phyloP scores from a whole-genome alignment of 2,113 vertebrate species.

The Numida meleagris region DNA sequence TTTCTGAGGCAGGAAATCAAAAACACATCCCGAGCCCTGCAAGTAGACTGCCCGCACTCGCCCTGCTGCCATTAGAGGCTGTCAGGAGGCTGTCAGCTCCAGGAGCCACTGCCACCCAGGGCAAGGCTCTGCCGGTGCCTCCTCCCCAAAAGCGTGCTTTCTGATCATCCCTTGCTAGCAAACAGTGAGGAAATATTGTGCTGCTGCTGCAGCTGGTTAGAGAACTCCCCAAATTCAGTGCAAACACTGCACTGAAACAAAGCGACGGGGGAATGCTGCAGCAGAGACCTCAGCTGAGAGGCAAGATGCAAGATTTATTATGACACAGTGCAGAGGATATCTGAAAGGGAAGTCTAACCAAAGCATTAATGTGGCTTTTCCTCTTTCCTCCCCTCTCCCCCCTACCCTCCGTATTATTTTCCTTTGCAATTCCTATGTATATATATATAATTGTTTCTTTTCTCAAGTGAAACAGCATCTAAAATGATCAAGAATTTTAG shows the following conservation, averaged over 20 bases:
- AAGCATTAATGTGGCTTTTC: conserved; percentile 47
- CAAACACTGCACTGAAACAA: conserved; percentile 33
- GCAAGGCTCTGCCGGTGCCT: not conserved
- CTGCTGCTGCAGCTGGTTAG: conserved; percentile 48
- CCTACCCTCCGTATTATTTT: not conserved
- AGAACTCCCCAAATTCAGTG: conserved; percentile 52
- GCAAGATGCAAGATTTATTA: conserved; percentile 69
- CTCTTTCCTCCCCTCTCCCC: not conserved
- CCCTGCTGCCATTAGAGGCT: conserved; percentile 44
- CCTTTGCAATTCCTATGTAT: not conserved
- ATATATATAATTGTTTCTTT: not conserved
- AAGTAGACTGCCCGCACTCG: conserved; percentile 63
- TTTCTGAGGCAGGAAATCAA: conserved; percentile 75
- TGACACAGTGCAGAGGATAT: conserved; percentile 62
- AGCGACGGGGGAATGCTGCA: conserved; percentile 42
- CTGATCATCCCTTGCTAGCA: conserved; percentile 25
- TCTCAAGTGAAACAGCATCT: not conserved
- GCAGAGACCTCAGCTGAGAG: conserved; percentile 65
- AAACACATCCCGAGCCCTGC: conserved; percentile 68
- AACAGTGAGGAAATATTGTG: conserved; percentile 52
- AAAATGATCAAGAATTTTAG: conserved; percentile 19
- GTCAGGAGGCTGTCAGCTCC: conserved; percentile 57
- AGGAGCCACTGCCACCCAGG: conserved; percentile 38
- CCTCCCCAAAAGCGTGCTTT: not conserved
- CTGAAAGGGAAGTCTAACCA: conserved; percentile 39